phyloP scores from a whole-genome alignment of 37 sponge, comb jelly and placozoan genomes.

The Cliona cf. orientalis region DNA sequence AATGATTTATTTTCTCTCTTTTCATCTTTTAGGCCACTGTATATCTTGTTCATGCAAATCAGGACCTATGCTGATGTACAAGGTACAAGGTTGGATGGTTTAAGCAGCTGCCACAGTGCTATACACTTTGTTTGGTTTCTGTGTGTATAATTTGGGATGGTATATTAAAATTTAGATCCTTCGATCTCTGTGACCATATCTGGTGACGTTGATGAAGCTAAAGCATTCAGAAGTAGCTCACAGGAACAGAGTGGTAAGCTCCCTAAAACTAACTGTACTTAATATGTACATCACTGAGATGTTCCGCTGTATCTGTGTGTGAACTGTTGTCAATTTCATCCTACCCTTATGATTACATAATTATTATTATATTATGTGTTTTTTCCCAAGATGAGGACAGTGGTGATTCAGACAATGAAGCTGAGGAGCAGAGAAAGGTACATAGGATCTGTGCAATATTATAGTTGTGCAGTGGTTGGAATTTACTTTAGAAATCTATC shows the following conservation, averaged over 20 bases:
- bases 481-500: background rate
- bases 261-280: no score
- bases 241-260: slow-evolving; percentile 55
- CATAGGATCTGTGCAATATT: background rate
- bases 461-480: background rate
- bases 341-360: background rate
- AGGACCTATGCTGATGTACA: slow-evolving; percentile 68
- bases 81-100: slow-evolving; percentile 18
- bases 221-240: slow-evolving; percentile 25
- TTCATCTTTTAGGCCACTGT: slow-evolving; percentile 64
- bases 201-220: slow-evolving; percentile 79
- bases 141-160: no score
- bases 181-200: slow-evolving; percentile 34
- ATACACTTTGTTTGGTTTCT: no score
- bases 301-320: no score
- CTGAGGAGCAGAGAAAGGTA: slow-evolving; percentile 18
- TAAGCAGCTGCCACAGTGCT: no score
- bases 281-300: no score
- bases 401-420: slow-evolving; percentile 44
- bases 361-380: background rate
- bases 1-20: background rate
- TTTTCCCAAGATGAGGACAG: slow-evolving; percentile 32
- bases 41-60: slow-evolving; percentile 78
- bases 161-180: slow-evolving; percentile 7
- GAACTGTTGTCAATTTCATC: no score